Conservation (phyloP, 2,888 invertebrate genomes). For the Junonia oenone region DNA sequence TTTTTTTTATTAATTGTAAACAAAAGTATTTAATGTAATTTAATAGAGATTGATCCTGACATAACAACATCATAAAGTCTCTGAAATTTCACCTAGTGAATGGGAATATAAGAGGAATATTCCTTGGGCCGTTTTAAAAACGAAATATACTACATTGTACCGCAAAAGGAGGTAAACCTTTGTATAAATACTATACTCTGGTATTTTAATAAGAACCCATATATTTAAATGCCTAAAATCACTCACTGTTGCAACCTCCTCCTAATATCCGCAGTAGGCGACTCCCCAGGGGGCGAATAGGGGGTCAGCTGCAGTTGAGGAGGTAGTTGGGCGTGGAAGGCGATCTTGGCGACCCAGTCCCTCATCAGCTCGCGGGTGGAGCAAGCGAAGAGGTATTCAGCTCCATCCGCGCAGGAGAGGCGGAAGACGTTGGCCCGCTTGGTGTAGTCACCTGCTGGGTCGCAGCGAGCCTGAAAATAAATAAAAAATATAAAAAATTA, state of each 20-base stretch:
- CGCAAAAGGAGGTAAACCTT: no score
- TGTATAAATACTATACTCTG: no score
- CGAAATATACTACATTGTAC: no score
- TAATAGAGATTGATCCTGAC: no score
- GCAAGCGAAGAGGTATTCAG: slow-evolving; percentile 94
- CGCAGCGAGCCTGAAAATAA: slow-evolving; percentile 86
- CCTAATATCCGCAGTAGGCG: slow-evolving; percentile 56
- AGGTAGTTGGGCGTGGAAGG: slow-evolving; percentile 94
- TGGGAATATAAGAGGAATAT: no score
- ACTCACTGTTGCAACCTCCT: slow-evolving; percentile 57
- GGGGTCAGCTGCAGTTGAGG: slow-evolving; percentile 93
- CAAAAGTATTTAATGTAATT: no score
- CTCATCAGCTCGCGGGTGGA: slow-evolving; percentile 85
- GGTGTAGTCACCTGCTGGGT: slow-evolving; percentile 94
- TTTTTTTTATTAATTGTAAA: no score
- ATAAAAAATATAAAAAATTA: no score
- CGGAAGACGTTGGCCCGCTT: slow-evolving; percentile 97
- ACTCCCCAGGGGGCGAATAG: slow-evolving; percentile 82
- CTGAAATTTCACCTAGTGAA: no score
- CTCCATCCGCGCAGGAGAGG: slow-evolving; percentile 91
- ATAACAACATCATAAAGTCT: no score
- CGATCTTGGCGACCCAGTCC: slow-evolving; percentile 95
- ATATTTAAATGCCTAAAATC: not conserved
- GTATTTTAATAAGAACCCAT: no score
- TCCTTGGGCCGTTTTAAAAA: no score